A percentile compares a stretch with the other conserved stretches of the same genome.
phyloP scores from a whole-genome alignment of 2,797 vertebrate species.

The Parauchenoglanis punctatus region DNA sequence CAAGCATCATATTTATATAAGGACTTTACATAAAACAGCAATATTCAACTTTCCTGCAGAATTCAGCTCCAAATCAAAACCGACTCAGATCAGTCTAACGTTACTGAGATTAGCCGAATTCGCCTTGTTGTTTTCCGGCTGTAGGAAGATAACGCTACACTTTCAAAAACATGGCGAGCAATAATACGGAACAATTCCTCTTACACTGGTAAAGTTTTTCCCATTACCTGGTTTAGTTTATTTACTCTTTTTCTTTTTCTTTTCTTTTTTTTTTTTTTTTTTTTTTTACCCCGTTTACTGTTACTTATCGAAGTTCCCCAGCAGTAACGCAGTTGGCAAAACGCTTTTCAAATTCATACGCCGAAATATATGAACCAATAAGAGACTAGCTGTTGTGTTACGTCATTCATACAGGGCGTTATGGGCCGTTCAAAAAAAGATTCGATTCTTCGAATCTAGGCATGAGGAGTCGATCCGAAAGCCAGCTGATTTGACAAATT shows the following conservation, averaged over 20 bases:
- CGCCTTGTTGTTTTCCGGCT: not conserved
- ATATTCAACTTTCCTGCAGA: not conserved
- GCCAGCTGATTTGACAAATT: not conserved
- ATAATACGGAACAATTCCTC: not conserved
- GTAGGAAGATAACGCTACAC: not conserved
- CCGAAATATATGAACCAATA: slow-evolving; percentile 30
- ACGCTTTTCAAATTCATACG: slow-evolving; percentile 50
- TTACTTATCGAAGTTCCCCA: not conserved
- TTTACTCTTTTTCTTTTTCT: not conserved
- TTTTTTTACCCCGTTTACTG: not conserved
- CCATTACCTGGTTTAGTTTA: not conserved
- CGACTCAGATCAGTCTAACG: not conserved
- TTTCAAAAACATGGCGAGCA: not conserved
- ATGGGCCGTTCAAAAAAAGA: not conserved
- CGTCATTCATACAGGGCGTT: not conserved
- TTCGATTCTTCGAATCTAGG: not conserved
- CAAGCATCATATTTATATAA: not conserved
- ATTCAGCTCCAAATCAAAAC: not conserved
- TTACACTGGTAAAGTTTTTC: not conserved
- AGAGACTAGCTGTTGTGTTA: not conserved
- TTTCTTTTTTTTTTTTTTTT: not conserved
- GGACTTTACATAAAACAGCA: not conserved
- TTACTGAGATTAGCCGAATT: not conserved
- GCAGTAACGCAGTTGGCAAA: not conserved
- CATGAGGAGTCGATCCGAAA: not conserved